phyloP scores from a whole-genome alignment of 2,113 vertebrate genomes.

The Oreochromis aureus region DNA sequence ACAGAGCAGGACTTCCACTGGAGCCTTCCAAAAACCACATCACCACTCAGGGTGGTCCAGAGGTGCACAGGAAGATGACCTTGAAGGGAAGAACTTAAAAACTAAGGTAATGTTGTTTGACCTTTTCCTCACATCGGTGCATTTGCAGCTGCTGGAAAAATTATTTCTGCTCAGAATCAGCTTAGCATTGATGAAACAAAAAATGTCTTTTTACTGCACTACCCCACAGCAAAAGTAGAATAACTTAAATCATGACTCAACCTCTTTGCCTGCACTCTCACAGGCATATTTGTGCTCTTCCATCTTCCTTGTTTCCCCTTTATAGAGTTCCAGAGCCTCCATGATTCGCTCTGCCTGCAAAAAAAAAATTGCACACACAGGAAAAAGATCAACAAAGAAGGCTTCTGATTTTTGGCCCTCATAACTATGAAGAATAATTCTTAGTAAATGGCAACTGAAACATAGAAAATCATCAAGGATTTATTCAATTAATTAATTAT shows the following conservation, averaged over 20 bases:
- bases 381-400: background rate
- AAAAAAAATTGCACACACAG: background rate
- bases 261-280: conserved; percentile 85
- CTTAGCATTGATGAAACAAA: background rate
- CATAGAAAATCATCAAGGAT: background rate
- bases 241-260: conserved; percentile 21
- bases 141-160: background rate
- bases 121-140: background rate
- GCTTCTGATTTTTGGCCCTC: background rate
- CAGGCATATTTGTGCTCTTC: conserved; percentile 83
- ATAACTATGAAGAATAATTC: background rate
- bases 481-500: background rate
- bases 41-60: too few species aligned
- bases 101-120: background rate
- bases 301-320: conserved; percentile 82
- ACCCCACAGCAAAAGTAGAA: background rate
- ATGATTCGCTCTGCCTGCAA: conserved; percentile 90
- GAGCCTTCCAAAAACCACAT: background rate
- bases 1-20: background rate
- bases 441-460: background rate
- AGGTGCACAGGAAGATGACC: background rate
- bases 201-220: background rate
- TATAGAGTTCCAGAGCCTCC: conserved; percentile 90
- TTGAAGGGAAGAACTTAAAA: background rate
- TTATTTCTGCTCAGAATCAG: background rate